Percentiles rank a stretch among this genome's conserved stretches.
Conservation (phyloP, 1,140 invertebrate species). For the Drosophila sproati region DNA sequence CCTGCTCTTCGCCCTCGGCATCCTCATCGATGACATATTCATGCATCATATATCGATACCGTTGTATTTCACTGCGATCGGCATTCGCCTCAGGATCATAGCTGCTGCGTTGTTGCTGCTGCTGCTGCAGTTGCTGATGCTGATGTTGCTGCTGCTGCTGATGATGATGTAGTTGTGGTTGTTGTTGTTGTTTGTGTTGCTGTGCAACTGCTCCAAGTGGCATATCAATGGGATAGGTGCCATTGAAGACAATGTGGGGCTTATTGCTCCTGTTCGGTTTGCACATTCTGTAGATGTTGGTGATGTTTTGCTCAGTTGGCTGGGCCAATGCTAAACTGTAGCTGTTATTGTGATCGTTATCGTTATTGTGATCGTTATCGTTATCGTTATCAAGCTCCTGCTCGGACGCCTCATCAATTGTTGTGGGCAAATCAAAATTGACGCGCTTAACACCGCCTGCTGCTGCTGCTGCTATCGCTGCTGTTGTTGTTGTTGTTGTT, state of each 20-base stretch:
- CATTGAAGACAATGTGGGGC: constrained; percentile 88
- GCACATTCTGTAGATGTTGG: constrained; percentile 14
- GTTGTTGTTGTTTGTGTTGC: constrained; percentile 61
- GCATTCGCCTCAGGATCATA: constrained; percentile 81
- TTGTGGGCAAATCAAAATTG: constrained; percentile 73
- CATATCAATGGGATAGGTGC: constrained; percentile 92
- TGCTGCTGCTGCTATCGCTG: constrained; percentile 22
- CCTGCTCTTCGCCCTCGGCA: constrained; percentile 64
- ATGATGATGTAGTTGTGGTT: constrained; percentile 5
- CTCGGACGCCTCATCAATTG: constrained; percentile 60
- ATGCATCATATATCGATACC: constrained; percentile 71
- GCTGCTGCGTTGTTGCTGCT: constrained; percentile 60
- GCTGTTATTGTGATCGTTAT: constrained; percentile 8
- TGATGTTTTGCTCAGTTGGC: constrained; percentile 4
- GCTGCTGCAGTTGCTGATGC: constrained; percentile 61
- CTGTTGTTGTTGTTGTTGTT: background rate
- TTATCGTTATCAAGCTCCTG: constrained; percentile 53
- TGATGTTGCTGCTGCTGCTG: constrained; percentile 23
- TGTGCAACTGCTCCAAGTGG: constrained; percentile 80
- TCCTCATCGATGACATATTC: constrained; percentile 73
- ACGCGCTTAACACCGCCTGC: constrained; percentile 65
- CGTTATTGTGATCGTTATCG: constrained; percentile 25
- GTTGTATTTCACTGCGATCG: constrained; percentile 62
- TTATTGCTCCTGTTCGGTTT: constrained; percentile 30
- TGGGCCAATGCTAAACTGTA: constrained; percentile 36